Base-by-base conservation (phyloP, 2,113 vertebrate species). In the rat (Rattus norvegicus) region DNA sequence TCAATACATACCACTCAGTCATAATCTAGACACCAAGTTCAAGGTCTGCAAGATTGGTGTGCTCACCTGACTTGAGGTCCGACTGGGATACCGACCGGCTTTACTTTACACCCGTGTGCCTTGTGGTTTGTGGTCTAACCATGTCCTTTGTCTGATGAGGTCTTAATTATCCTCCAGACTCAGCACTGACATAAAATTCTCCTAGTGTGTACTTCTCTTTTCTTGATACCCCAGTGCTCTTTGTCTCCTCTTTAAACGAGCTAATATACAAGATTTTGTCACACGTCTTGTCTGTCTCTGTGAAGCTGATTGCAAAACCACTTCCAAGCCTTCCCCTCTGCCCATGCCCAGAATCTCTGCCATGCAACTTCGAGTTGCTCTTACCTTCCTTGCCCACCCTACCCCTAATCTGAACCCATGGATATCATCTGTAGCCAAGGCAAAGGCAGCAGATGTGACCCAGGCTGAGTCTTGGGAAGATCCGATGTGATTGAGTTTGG, bases 301-400 rank as follows among this genome's bases (percentile, higher is more conserved):
- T 6, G 65, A 86, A 22, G 9, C 39, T 81, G 13, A 3, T 22
- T 16, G 7, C 59, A 33, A 67, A 80, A 10, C 12, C 19, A 43
- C 26, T 69, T 16, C 47, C 16, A 11, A 0, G 20, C 36, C 85
- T 33, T 81, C 33, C 1, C 8, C 6, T 28, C 49, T 2, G 13
- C 16, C 9, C 13, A 6, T 3, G 20, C 22, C 56, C 26, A 33
- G 1, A 2, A 12, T 43, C 63, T 92, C 16, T 6, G 19, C 43
- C 1, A 1, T 1, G 5, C 6, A 0, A 28, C 30, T 56, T 14
- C 36, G 67, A 17, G 13, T 22, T 0, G 0, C 0, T n/a, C 30
- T 80, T 13, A 5, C 12, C 8, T 24, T 4, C n/a, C 7, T 76
- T 76, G 13, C 26, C 26, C 28, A 47, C 76, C 24, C 47, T 65